Conservation (phyloP, 2,888 invertebrate genomes). For the Lochmaea capreae region DNA sequence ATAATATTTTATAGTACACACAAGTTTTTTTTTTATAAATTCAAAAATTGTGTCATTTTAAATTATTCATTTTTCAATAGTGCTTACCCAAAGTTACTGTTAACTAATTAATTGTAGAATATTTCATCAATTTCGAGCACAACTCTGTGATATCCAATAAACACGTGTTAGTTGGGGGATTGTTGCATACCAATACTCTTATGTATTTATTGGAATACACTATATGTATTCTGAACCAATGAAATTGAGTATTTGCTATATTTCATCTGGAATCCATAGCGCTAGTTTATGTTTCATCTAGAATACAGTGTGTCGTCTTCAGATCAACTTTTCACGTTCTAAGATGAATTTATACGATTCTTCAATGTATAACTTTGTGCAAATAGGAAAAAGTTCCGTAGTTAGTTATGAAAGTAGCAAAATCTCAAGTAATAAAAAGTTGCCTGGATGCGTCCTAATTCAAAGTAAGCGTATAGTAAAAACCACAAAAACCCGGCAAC, state of each 20-base stretch:
- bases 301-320: background rate
- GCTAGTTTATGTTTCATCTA: background rate
- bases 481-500: constrained; percentile 58
- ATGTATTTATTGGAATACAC: too few relatives aligned
- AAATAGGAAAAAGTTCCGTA: constrained; percentile 46
- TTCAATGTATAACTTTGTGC: constrained; percentile 27
- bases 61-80: too few relatives aligned
- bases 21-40: too few relatives aligned
- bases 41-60: too few relatives aligned
- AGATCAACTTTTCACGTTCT: constrained; percentile 16
- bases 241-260: background rate
- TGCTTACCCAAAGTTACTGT: too few relatives aligned
- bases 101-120: too few relatives aligned
- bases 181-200: too few relatives aligned
- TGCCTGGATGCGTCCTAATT: constrained; percentile 58
- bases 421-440: constrained; percentile 46
- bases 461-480: constrained; percentile 59
- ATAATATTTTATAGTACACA: too few relatives aligned
- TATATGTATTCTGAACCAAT: too few relatives aligned
- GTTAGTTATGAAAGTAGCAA: constrained; percentile 29
- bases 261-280: background rate
- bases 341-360: constrained; percentile 20
- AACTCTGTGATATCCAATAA: too few relatives aligned
- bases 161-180: too few relatives aligned
- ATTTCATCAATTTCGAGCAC: too few relatives aligned